Percentiles rank a stretch among this genome's conserved stretches.
Conservation (phyloP, 2,888 invertebrate species). For the Carterocephalus palaemon region DNA sequence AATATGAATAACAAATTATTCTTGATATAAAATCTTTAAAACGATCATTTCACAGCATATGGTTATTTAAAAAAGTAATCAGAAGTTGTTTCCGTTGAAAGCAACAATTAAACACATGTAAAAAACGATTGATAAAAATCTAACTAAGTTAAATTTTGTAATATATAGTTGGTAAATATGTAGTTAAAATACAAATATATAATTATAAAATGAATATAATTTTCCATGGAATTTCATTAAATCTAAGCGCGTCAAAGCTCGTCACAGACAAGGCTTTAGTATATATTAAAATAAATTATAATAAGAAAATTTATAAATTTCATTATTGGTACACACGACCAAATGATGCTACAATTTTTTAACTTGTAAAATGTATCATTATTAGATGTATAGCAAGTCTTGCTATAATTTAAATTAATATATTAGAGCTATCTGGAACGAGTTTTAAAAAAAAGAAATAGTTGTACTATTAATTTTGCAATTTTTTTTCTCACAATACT, state of each 20-base stretch:
- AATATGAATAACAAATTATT: no score
- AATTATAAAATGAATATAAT: conserved; percentile 76
- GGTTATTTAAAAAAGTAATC: no score
- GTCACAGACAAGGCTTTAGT: conserved; percentile 34
- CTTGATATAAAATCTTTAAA: conserved; percentile 9
- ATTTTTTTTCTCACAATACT: conserved; percentile 18
- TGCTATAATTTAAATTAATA: not conserved
- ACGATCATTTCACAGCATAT: no score
- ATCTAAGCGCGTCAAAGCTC: conserved; percentile 59
- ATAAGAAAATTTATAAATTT: no score
- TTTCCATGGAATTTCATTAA: conserved; percentile 76
- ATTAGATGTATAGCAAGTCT: not conserved
- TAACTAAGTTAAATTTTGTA: conserved; percentile 75
- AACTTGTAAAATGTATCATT: no score
- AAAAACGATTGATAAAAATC: conserved; percentile 70
- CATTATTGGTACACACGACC: no score
- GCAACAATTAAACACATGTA: conserved; percentile 53
- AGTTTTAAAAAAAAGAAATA: conserved; percentile 36
- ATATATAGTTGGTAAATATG: conserved; percentile 78
- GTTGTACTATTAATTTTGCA: conserved; percentile 25
- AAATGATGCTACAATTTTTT: no score
- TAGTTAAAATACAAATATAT: conserved; percentile 78
- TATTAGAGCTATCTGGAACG: conserved; percentile 3
- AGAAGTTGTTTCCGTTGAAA: conserved; percentile 33
- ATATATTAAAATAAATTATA: not conserved